Percentiles rank a stretch among this genome's conserved stretches.
Evolutionary conservation across 2,797 vertebrate genomes (phyloP).

Genomic region (Lithobates pipiens): DNA sequence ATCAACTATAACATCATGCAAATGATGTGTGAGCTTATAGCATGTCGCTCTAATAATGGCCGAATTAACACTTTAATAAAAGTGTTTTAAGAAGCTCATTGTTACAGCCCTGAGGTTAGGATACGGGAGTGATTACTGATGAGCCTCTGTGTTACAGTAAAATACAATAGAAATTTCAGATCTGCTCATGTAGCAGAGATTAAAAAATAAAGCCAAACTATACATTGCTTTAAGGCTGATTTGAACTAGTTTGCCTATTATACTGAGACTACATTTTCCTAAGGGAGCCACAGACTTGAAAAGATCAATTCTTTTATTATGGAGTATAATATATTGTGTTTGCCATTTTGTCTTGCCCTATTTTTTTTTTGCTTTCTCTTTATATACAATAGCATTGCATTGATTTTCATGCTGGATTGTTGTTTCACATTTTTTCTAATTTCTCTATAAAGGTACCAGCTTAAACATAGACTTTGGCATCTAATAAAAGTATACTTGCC

Average conservation of each 20-base stretch:
- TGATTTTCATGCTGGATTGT: constrained; percentile 22
- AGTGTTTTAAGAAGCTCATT: constrained; percentile 6
- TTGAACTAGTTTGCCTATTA: constrained; percentile 42
- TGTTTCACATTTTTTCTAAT: neutral
- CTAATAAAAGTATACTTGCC: constrained; percentile 5
- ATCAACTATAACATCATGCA: constrained; percentile 26
- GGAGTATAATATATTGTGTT: constrained; percentile 16
- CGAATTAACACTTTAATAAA: constrained; percentile 13
- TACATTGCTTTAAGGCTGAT: constrained; percentile 39
- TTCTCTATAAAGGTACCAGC: neutral
- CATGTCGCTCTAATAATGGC: constrained; percentile 28
- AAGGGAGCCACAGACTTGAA: constrained; percentile 20
- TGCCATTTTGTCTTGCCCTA: constrained; percentile 6
- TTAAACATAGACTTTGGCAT: neutral
- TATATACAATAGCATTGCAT: constrained; percentile 14
- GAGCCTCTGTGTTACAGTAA: constrained; percentile 18
- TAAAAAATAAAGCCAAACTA: constrained; percentile 26
- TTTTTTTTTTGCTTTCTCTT: constrained; percentile 20
- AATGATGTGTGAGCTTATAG: constrained; percentile 26
- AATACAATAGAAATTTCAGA: constrained; percentile 29
- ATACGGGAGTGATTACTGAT: constrained; percentile 40
- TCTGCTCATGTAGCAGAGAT: constrained; percentile 15
- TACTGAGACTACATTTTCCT: constrained; percentile 33
- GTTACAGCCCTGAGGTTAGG: constrained; percentile 21
- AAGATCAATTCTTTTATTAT: constrained; percentile 51